Evolutionary conservation across 2,113 vertebrate species (phyloP).

Genomic region (Alethe diademata): DNA sequence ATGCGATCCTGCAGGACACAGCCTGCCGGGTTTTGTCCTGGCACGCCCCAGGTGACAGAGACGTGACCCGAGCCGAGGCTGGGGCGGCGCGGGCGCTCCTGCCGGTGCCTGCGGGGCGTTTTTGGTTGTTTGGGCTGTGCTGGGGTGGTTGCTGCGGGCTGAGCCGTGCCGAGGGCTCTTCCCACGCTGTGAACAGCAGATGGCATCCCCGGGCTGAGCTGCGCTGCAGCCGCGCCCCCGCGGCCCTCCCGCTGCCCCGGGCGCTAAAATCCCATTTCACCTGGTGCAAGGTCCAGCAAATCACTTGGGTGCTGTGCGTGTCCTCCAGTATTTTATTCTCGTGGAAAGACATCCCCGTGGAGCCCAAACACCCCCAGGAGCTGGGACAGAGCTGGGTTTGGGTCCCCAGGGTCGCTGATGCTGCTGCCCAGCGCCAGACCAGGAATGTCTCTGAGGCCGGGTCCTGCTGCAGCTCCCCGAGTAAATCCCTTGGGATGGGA

Average conservation of each 20-base stretch:
- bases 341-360: fast-evolving
- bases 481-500: not conserved
- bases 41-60: not conserved
- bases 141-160: too few species aligned
- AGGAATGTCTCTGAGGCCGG: not conserved
- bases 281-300: not conserved
- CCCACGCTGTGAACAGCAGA: not conserved
- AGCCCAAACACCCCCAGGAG: not conserved
- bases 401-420: fast-evolving
- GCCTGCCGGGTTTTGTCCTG: fast-evolving
- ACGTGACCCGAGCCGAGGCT: not conserved
- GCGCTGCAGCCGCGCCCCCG: not conserved
- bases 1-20: not conserved
- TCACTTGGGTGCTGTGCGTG: fast-evolving
- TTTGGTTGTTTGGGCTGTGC: not conserved
- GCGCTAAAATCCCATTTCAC: not conserved
- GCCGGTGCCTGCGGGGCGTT: fast-evolving
- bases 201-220: slow-evolving; percentile 39
- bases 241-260: too few species aligned
- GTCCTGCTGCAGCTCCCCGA: not conserved
- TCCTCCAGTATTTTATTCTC: not conserved
- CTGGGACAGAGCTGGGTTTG: not conserved
- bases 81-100: fast-evolving
- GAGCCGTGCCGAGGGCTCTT: not conserved
- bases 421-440: not conserved